phyloP scores from a whole-genome alignment of 2,888 invertebrate genomes.

The Sesia bembeciformis region DNA sequence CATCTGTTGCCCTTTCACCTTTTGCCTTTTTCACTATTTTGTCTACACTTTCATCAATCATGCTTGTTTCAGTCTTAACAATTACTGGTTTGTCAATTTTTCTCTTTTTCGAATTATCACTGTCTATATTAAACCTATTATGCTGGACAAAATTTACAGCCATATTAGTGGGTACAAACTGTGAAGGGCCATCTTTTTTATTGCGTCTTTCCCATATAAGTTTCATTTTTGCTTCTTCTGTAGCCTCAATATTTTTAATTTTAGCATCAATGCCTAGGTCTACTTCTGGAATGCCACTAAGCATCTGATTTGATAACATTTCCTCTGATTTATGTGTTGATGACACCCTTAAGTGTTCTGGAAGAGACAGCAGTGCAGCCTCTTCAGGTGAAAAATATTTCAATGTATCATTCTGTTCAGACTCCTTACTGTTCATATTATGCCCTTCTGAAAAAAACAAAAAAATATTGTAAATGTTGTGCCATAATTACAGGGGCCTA shows the following conservation, averaged over 20 bases:
- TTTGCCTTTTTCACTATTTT: slow-evolving; percentile 78
- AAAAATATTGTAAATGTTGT: background rate
- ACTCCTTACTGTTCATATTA: slow-evolving; percentile 51
- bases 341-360: slow-evolving; percentile 90
- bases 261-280: slow-evolving; percentile 99
- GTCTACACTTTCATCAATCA: slow-evolving; percentile 62
- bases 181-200: slow-evolving; percentile 94
- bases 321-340: slow-evolving; percentile 94
- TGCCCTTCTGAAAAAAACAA: slow-evolving; percentile 42
- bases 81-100: slow-evolving; percentile 70
- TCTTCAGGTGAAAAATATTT: slow-evolving; percentile 90
- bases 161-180: slow-evolving; percentile 98
- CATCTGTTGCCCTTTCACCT: slow-evolving; percentile 95
- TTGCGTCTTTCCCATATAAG: slow-evolving; percentile 91
- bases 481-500: too few relatives aligned
- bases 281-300: slow-evolving; percentile 99
- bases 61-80: slow-evolving; percentile 41
- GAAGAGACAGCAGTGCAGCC: slow-evolving; percentile 90
- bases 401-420: slow-evolving; percentile 54
- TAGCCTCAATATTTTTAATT: slow-evolving; percentile 98
- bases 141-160: slow-evolving; percentile 99
- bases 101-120: slow-evolving; percentile 75
- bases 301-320: slow-evolving; percentile 99
- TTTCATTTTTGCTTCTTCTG: slow-evolving; percentile 97
- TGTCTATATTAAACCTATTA: slow-evolving; percentile 95